Base-by-base conservation (phyloP, 2,113 vertebrate genomes). In the Taurulus bubalis region DNA sequence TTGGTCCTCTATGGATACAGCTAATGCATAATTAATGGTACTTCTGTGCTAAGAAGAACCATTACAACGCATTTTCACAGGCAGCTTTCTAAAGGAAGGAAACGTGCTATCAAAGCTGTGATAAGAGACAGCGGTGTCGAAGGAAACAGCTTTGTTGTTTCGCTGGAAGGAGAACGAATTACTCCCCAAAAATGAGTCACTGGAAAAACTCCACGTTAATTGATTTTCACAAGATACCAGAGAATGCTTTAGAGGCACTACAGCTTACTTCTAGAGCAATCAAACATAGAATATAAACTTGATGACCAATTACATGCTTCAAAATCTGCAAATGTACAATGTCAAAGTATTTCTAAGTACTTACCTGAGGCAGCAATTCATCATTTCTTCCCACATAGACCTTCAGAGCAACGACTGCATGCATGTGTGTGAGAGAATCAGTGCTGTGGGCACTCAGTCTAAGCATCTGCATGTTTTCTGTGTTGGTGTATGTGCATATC, bases 341-440 rank as follows among this genome's bases (percentile, higher is more conserved):
- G 18, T 2, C 34, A 79, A 79, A 68, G 20, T 36, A 30, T 63
- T 80, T 75, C 55, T 22, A 36, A 71, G 68, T 47, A 90, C 93
- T 94, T 81, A 94, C 93, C 92, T 91, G 68, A 93, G 83, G 79
- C 93, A 94, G 93, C 92, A 93, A 16, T 51, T 89, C 92, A 93
- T 93, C 14, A 88, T 90, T 64, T 77, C 80, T 71, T 75, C 85
- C 79, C 85, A 70, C 68, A 78, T n/a, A 34, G 42, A 84, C 77
- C 55, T 83, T 86, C 77, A 89, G 85, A 80, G 66, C 59, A 22
- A 73, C n/a, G 30, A 56, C 34, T 11, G 47, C 22, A 42, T 45
- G 78, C 42, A 65, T 49, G 34, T 84, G 71, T 73, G 75, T 60
- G 71, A 26, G 49, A 79, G 58, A 71, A 62, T 40, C 45, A 12